Percentiles rank a stretch among this genome's conserved stretches.
Conservation (phyloP, 2,113 vertebrate species). For the Trachemys scripta region DNA sequence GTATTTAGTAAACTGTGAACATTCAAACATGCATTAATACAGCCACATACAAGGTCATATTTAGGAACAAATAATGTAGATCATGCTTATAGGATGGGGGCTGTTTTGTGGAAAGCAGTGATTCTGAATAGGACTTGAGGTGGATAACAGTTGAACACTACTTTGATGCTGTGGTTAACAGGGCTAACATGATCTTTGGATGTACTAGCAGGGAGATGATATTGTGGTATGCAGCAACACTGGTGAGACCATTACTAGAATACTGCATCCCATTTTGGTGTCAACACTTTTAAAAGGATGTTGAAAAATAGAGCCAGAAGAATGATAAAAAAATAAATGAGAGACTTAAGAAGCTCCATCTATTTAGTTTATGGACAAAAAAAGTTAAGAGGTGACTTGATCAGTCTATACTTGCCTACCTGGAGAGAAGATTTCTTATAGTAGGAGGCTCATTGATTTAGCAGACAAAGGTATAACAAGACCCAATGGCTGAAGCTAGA, state of each 20-base stretch:
- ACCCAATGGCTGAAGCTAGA: slow-evolving; percentile 62
- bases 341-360: fast-evolving
- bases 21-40: not conserved
- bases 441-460: slow-evolving; percentile 20
- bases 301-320: no score
- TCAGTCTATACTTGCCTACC: not conserved
- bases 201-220: not conserved
- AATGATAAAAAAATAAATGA: not conserved
- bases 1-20: not conserved
- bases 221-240: not conserved
- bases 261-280: not conserved
- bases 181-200: not conserved
- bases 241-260: fast-evolving
- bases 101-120: not conserved
- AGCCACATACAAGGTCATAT: not conserved
- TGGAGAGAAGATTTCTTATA: not conserved
- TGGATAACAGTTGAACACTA: not conserved
- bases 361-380: not conserved
- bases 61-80: not conserved
- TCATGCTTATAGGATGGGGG: not conserved
- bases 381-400: slow-evolving; percentile 43
- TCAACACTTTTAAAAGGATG: not conserved
- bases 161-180: not conserved
- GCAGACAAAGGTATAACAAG: slow-evolving; percentile 5
- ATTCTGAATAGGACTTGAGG: not conserved